Evolutionary conservation across 2,113 vertebrate species (phyloP), one percentile per base, ranked within the genome.

Genomic region (Corynorhinus townsendii): DNA sequence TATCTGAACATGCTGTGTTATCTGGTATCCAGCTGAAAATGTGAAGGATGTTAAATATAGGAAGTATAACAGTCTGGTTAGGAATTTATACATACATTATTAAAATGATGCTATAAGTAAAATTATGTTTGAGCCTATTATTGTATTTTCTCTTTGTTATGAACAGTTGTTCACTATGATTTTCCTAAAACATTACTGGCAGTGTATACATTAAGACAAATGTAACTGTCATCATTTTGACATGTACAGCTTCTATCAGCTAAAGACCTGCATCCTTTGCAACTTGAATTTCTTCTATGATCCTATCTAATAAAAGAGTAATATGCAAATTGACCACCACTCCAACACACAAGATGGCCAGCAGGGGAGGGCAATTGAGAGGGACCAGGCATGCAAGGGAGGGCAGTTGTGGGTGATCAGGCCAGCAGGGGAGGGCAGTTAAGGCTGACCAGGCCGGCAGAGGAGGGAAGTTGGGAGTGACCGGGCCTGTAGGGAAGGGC

Each of bases 21-120:
- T 98, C 97, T 98, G 97, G 93, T 98, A 97, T 98, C 95, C 98
- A 98, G 95, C 97, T 64, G 35, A 89, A 97, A 92, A 71, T n/a
- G 90, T 35, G 35, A 40, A 76, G 12, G 79, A 14, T 5, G 30
- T 88, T 96, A 89, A 94, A 40, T 86, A 68, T 62, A 83, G 83
- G 28, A 86, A 47, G 10, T 19, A 15, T 33, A 28, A 33, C 19
- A 11, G 66, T 33, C 68, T 88, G 92, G 4, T 22, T 96, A 38
- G 43, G 72, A 92, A 43, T 96, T 86, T 84, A 5, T 90, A 83
- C 82, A 26, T 81, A 2, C n/a, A 68, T 75, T 69, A n/a, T 71
- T 92, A 68, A 69, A 95, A 54, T 95, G 64, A 88, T 93, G 93
- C 77, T 59, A 24, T 49, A 8, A 73, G 38, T 54, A 40, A 84